phyloP scores from a whole-genome alignment of 2,888 invertebrate species.

The Apotomis betuletana region DNA sequence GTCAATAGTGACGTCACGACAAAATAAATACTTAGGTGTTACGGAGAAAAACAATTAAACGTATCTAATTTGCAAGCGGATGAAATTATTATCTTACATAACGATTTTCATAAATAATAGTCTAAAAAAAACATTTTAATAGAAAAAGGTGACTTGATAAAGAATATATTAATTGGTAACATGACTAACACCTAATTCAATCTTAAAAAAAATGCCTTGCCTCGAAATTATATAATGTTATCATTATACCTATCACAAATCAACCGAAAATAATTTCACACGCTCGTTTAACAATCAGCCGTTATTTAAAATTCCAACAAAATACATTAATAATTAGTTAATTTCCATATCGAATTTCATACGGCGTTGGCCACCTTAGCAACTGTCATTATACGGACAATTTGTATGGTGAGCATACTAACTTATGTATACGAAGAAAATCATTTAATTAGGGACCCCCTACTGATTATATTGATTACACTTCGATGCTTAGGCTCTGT shows the following conservation, averaged over 20 bases:
- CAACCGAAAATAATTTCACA: conserved; percentile 35
- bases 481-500: conserved; percentile 46
- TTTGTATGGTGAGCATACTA: conserved; percentile 63
- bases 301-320: conserved; percentile 51
- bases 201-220: conserved; percentile 3
- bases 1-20: too few species aligned
- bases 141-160: too few species aligned
- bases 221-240: not conserved
- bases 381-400: conserved; percentile 61
- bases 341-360: conserved; percentile 65
- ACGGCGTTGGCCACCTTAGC: conserved; percentile 56
- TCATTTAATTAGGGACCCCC: conserved; percentile 72
- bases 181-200: not conserved
- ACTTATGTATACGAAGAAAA: conserved; percentile 53
- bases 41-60: too few species aligned
- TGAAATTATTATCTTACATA: too few species aligned
- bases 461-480: conserved; percentile 59
- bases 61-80: too few species aligned
- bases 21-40: too few species aligned
- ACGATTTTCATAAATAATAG: too few species aligned
- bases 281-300: conserved; percentile 41
- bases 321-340: conserved; percentile 53
- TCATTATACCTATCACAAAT: conserved; percentile 17
- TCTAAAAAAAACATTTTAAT: too few species aligned
- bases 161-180: too few species aligned